Evolutionary conservation across 2,888 invertebrate genomes (phyloP), one percentile per base, ranked within the genome.

Genomic region (Serripes groenlandicus): DNA sequence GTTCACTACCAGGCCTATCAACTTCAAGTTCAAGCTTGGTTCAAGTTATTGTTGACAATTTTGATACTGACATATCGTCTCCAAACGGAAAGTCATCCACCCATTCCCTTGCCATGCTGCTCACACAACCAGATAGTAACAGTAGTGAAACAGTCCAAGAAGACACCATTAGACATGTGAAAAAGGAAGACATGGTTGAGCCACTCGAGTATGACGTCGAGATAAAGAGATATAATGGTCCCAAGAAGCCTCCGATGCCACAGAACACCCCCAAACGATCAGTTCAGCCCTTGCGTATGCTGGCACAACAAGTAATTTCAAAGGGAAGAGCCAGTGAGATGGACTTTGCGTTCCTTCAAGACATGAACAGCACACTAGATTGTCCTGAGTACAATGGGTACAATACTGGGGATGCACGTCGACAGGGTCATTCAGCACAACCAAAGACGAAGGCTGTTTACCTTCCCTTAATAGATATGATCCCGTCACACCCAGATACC

Each of bases 391-490:
- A 26, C 26, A 68, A 69, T 49, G 78, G 78, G 11, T 78, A 58
- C 23, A 78, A 78, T 28, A 78, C 78, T 30, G 0, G 7, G 18
- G 4, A 42, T 2, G 70, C 30, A n/a, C 21, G 87, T 28, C 70
- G 83, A 18, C 75, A 74, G 52, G 83, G 81, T 0, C 75, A 81
- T 23, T n/a, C 26, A 0, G 0, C 69, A 11, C 35, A 58, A 66
- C 77, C 78, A 49, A 74, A 76, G 26, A 88, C 81, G 23, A 81
- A 69, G n/a, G 81, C 79, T 15, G 68, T 75, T 30, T 87, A 87
- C 35, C 15, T 74, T 21, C 83, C 87, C 1, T 69, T 87, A 15
- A 83, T 86, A 23, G 85, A 87, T 49, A 83, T 81, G 81, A 58
- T 23, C 0, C 85, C 83, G 1, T 56, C 85, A 0, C 76, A 87